Evolutionary conservation across 2,797 vertebrate species (phyloP).

Genomic region (Crypturellus tataupa): DNA sequence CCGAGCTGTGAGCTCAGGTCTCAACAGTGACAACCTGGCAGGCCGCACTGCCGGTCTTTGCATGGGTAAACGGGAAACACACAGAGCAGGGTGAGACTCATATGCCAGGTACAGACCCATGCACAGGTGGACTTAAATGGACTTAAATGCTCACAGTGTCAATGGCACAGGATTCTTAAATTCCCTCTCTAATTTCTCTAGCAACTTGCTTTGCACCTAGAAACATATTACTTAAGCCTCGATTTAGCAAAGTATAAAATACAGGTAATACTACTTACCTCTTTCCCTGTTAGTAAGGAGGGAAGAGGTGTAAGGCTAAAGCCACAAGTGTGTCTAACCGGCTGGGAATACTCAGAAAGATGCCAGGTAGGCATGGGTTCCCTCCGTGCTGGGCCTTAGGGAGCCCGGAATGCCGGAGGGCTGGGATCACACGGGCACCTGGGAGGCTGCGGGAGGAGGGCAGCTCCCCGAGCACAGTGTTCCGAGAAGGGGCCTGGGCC

Average conservation of each 20-base stretch:
- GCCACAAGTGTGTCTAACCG: neutral
- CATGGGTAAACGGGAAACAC: constrained; percentile 31
- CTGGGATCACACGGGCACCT: neutral
- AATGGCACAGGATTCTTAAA: neutral
- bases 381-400: neutral
- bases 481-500: neutral
- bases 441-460: neutral
- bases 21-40: neutral
- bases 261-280: neutral
- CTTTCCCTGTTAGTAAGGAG: neutral
- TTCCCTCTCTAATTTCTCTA: constrained; percentile 2
- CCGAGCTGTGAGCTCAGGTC: constrained; percentile 26
- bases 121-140: neutral
- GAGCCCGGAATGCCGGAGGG: neutral
- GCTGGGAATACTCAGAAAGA: neutral
- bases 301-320: neutral
- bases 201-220: constrained; percentile 16
- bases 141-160: constrained; percentile 8
- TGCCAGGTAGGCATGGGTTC: neutral
- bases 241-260: neutral
- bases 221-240: neutral
- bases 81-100: constrained; percentile 28
- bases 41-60: constrained; percentile 37
- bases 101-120: neutral
- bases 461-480: rapidly evolving